These are phyloP conservation scores for Limnothrissa miodon DNA, from an alignment of 2,113 vertebrate genomes.

Conservation along the genomic window DNA sequence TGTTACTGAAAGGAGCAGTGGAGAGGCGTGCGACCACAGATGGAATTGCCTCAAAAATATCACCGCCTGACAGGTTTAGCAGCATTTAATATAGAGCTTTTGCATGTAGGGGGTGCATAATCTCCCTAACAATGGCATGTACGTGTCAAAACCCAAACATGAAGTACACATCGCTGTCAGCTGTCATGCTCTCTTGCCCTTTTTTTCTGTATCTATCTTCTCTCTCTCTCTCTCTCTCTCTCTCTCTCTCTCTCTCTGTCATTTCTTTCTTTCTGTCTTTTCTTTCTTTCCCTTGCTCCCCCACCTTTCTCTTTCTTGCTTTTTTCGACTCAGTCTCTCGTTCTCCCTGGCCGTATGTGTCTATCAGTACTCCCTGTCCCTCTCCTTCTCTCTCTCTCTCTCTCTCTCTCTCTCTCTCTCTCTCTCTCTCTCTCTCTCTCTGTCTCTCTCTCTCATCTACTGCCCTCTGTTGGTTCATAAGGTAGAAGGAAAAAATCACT, in stretches of 20 bases:
- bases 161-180: constrained; percentile 51
- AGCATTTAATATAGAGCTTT: constrained; percentile 43
- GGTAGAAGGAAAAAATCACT: neutral
- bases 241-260: constrained; percentile 41
- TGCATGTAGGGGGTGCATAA: constrained; percentile 52
- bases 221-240: constrained; percentile 46
- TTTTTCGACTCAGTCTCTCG: constrained; percentile 59
- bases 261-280: neutral
- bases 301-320: constrained; percentile 14
- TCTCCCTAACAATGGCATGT: constrained; percentile 47
- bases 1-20: constrained; percentile 10
- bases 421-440: constrained; percentile 25
- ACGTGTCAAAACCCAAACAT: constrained; percentile 49
- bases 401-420: constrained; percentile 51
- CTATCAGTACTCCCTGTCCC: too few relatives aligned
- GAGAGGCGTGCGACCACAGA: neutral
- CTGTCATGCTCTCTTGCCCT: constrained; percentile 53
- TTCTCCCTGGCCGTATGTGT: constrained; percentile 19
- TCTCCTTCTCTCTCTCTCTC: constrained; percentile 44
- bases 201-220: constrained; percentile 51
- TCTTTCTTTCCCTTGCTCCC: constrained; percentile 63
- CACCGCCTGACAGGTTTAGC: constrained; percentile 43
- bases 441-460: neutral
- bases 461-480: constrained; percentile 41
- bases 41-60: constrained; percentile 40